Evolutionary conservation across 2,888 invertebrate genomes (phyloP).

Genomic region (Apotomis capreana): DNA sequence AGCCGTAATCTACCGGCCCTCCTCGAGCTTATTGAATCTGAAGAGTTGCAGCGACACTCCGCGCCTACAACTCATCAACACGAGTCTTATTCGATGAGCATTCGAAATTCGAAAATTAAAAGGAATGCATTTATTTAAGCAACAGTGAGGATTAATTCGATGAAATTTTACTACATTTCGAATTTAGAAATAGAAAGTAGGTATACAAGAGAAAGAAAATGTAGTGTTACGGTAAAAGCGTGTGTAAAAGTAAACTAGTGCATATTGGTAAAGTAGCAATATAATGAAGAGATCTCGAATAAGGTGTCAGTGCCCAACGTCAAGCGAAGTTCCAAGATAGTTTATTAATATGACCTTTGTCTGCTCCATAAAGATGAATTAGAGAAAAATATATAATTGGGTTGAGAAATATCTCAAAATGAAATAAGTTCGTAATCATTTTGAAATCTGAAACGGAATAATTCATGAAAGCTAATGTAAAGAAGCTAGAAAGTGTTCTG

Average conservation of each 20-base stretch:
- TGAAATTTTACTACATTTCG: no score
- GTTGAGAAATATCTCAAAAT: not conserved
- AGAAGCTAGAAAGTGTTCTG: not conserved
- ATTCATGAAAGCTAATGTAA: not conserved
- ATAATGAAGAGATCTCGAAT: no score
- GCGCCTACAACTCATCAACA: slow-evolving; percentile 52
- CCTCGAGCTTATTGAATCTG: slow-evolving; percentile 60
- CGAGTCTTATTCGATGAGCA: slow-evolving; percentile 42
- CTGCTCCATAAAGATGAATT: not conserved
- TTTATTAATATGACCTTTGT: no score
- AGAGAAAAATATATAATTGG: not conserved
- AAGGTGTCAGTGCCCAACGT: no score
- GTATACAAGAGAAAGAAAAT: no score
- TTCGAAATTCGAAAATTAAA: not conserved
- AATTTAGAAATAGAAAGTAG: no score
- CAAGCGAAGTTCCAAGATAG: no score
- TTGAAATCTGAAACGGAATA: not conserved
- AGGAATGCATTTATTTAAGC: not conserved
- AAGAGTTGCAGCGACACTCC: slow-evolving; percentile 60
- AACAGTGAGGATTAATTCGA: no score
- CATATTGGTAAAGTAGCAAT: no score
- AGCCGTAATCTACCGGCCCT: slow-evolving; percentile 40
- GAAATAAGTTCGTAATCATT: not conserved
- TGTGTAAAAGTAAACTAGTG: no score
- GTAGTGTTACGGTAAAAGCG: no score